phyloP scores from a whole-genome alignment of 2,888 invertebrate species.

The Drosophila subquinaria region DNA sequence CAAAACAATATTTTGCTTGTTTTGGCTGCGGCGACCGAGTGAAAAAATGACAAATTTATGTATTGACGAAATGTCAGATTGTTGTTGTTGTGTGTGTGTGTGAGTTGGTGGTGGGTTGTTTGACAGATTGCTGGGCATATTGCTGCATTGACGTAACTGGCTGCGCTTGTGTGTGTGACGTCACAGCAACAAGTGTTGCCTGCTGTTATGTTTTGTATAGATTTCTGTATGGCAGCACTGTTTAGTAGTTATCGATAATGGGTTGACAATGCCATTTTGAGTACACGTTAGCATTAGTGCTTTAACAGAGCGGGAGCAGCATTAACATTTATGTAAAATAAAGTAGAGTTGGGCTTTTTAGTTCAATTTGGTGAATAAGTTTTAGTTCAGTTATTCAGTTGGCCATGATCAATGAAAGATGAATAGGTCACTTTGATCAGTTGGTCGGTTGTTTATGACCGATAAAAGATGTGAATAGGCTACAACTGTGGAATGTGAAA shows the following conservation, averaged over 20 bases:
- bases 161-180: slow-evolving; percentile 58
- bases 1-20: not conserved
- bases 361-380: too few relatives aligned
- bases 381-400: too few relatives aligned
- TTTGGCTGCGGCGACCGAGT: slow-evolving; percentile 19
- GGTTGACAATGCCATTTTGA: slow-evolving; percentile 10
- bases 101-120: slow-evolving; percentile 68
- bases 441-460: too few relatives aligned
- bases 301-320: not conserved
- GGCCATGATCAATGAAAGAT: too few relatives aligned
- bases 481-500: too few relatives aligned
- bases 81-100: slow-evolving; percentile 43
- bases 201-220: slow-evolving; percentile 15
- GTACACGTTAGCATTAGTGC: slow-evolving; percentile 3
- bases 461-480: too few relatives aligned
- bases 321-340: slow-evolving; percentile 62
- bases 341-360: slow-evolving; percentile 13
- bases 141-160: slow-evolving; percentile 79
- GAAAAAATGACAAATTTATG: slow-evolving; percentile 58
- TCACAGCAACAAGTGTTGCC: slow-evolving; percentile 73
- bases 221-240: slow-evolving; percentile 42
- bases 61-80: slow-evolving; percentile 82
- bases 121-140: slow-evolving; percentile 83
- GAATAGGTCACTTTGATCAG: too few relatives aligned
- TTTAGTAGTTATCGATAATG: slow-evolving; percentile 5